Base-by-base conservation (phyloP, 2,113 vertebrate genomes). In the Ancistrus triradiatus region DNA sequence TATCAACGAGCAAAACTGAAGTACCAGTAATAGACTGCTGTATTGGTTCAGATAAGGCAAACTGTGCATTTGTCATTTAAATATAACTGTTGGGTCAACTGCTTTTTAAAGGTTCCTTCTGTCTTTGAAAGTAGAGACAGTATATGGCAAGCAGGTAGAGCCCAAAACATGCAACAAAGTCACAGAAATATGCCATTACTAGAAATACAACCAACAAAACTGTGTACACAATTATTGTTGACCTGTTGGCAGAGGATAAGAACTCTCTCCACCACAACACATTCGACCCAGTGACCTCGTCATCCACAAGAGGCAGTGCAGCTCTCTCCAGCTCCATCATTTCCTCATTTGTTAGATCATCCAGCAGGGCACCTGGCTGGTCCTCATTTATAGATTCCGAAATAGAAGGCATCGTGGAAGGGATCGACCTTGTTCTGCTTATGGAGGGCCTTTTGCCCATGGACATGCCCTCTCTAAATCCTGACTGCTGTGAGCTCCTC, bases 81-180 rank as follows among this genome's bases (percentile, higher is more conserved):
- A 76, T 48, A 72, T 2, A 40, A 33, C 44, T 50, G 56, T 46
- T 49, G 11, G 22, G 6, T 59, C 6, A 67, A 57, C 63, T 65
- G 38, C 66, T 88, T 90, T 84, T 87, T 78, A 60, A 85, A 31
- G 76, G 78, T 70, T 78, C 83, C 76, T 59, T 85, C 51, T 86
- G 80, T 49, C 77, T 75, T 81, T 90, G 87, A 1, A 77, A 86
- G 52, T 78, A 93, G 1, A 98, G 79, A 91, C 93, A 95, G 48
- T 86, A 90, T 71, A 95, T 67, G 25, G 92, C 92, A 56, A 93
- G 84, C 59, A 98, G 62, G 63, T 95, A 98, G 44, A 98, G 88
- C 0, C 83, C 85, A 71, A 95, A 90, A 70, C 92, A 95, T 58
- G 91, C 89, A 42, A 92, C 84, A 64, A 98, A 89, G 81, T 96